Conservation (phyloP, 2,797 vertebrate species). For the Enteromius trimaculatus region DNA sequence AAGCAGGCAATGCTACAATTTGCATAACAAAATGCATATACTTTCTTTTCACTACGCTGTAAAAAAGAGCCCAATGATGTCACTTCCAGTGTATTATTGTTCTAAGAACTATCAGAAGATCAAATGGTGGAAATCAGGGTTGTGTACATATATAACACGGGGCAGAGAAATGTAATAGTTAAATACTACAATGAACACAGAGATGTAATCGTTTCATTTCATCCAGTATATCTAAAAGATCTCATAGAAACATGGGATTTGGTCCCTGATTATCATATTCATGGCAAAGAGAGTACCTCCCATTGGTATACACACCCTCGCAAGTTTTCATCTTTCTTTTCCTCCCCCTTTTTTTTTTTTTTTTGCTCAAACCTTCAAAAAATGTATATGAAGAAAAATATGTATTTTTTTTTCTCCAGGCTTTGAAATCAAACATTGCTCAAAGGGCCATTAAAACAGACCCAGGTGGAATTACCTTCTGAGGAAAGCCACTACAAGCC, state of each 20-base stretch:
- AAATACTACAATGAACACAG: neutral
- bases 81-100: neutral
- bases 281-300: neutral
- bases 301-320: neutral
- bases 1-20: neutral
- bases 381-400: neutral
- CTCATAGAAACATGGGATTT: neutral
- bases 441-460: conserved; percentile 35
- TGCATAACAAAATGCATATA: neutral
- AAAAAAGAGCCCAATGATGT: neutral
- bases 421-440: conserved; percentile 37
- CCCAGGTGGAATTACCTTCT: conserved; percentile 10
- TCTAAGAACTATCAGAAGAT: neutral
- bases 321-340: neutral
- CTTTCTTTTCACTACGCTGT: neutral
- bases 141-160: neutral
- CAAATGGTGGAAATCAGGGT: neutral
- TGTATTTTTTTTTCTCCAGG: conserved; percentile 4
- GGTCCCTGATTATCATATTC: neutral
- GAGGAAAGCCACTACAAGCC: conserved; percentile 8
- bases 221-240: neutral
- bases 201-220: neutral
- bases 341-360: neutral
- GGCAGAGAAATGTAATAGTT: neutral
- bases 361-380: conserved; percentile 12